Percentiles rank a stretch among this genome's conserved stretches.
phyloP scores from a whole-genome alignment of 2,888 invertebrate genomes.

The Piscicola geometra region DNA sequence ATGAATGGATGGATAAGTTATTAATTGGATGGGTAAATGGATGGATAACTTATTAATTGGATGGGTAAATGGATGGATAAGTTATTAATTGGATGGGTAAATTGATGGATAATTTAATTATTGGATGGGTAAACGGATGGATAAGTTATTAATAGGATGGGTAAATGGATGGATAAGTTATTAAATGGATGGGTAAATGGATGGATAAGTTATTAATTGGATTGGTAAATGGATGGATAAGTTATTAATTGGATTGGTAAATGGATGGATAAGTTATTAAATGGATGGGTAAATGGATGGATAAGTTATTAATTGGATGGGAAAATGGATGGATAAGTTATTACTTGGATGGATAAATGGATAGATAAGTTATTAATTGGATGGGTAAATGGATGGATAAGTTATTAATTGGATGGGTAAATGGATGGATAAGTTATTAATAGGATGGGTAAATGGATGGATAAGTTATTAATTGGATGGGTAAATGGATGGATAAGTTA shows the following conservation, averaged over 20 bases:
- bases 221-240: not conserved
- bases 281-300: constrained; percentile 11
- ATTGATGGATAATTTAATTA: constrained; percentile 1
- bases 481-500: not conserved
- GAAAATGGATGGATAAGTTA: constrained; percentile 5
- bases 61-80: constrained; percentile 8
- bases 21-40: constrained; percentile 4
- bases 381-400: not conserved
- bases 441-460: not conserved
- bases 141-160: not conserved
- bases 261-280: not conserved
- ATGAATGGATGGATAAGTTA: constrained; percentile 6
- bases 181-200: not conserved
- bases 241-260: not conserved
- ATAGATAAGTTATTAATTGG: not conserved
- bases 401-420: not conserved
- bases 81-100: not conserved
- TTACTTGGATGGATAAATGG: not conserved
- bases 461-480: not conserved
- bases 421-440: not conserved
- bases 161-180: not conserved
- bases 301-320: not conserved
- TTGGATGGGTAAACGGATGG: not conserved
- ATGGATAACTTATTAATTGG: not conserved
- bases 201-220: not conserved